Conservation (phyloP, 23 tunicate species). For the Ciona savignyi region DNA sequence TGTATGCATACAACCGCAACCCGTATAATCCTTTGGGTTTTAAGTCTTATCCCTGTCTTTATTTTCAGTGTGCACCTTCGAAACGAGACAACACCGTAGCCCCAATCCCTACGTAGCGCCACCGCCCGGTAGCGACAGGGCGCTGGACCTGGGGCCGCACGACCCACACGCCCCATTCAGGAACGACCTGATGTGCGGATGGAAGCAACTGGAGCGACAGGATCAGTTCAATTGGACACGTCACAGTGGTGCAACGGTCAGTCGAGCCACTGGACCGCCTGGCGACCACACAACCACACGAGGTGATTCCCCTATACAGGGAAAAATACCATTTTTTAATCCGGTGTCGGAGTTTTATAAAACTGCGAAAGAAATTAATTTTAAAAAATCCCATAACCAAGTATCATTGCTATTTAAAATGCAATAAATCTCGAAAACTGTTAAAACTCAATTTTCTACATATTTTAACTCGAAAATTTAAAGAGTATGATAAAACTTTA, state of each 20-base stretch:
- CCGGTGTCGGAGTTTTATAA: no score
- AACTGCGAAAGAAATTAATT: no score
- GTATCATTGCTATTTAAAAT: no score
- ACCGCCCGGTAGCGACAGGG: conserved; percentile 4
- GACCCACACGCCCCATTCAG: neutral
- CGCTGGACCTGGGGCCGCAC: conserved; percentile 33
- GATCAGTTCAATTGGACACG: conserved; percentile 78
- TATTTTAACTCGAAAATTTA: no score
- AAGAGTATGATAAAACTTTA: neutral
- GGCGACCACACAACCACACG: conserved; percentile 70
- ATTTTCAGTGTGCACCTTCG: conserved; percentile 79
- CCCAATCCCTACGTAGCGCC: neutral
- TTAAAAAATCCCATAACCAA: no score
- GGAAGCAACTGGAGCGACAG: conserved; percentile 34
- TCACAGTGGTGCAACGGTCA: conserved; percentile 37
- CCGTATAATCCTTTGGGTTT: no score
- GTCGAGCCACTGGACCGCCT: conserved; percentile 66
- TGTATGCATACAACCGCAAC: no score
- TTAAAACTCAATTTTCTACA: no score
- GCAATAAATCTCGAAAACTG: no score
- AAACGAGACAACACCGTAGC: conserved; percentile 6
- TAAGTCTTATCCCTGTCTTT: no score
- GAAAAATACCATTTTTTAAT: no score
- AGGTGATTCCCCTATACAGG: no score
- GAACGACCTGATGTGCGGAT: conserved; percentile 53